Conservation (phyloP, 2,797 vertebrate genomes). For the Artibeus lituratus region DNA sequence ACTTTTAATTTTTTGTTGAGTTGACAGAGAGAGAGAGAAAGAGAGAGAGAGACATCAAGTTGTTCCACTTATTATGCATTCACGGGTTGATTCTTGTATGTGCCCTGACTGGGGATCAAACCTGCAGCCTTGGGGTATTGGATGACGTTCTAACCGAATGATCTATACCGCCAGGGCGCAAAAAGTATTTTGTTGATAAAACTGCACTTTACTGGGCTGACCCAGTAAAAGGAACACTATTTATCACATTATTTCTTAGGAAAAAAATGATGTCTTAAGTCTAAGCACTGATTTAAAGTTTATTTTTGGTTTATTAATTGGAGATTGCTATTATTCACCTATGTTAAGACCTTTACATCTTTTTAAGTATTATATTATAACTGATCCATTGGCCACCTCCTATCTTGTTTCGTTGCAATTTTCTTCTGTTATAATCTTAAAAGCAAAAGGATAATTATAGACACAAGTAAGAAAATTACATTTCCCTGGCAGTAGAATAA, state of each 20-base stretch:
- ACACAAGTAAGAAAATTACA: conserved; percentile 8
- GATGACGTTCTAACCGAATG: neutral
- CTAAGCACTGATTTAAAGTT: neutral
- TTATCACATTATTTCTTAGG: neutral
- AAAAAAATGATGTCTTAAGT: neutral
- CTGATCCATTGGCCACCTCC: neutral
- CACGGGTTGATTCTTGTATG: neutral
- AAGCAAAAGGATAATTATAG: conserved; percentile 4
- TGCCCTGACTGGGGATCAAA: neutral
- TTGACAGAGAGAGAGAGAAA: too few relatives aligned
- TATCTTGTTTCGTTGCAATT: neutral
- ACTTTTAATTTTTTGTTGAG: neutral
- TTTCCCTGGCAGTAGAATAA: neutral
- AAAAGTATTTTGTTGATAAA: neutral
- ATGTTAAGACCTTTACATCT: neutral
- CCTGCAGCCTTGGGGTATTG: neutral
- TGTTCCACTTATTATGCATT: neutral
- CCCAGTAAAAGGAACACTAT: neutral
- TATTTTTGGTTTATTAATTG: conserved; percentile 7
- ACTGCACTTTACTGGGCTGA: neutral
- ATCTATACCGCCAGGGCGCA: neutral
- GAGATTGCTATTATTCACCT: neutral
- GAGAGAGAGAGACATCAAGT: neutral
- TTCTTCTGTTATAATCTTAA: neutral
- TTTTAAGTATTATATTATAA: neutral